Conservation (phyloP, 2,113 vertebrate species). For the Erythrolamprus reginae region DNA sequence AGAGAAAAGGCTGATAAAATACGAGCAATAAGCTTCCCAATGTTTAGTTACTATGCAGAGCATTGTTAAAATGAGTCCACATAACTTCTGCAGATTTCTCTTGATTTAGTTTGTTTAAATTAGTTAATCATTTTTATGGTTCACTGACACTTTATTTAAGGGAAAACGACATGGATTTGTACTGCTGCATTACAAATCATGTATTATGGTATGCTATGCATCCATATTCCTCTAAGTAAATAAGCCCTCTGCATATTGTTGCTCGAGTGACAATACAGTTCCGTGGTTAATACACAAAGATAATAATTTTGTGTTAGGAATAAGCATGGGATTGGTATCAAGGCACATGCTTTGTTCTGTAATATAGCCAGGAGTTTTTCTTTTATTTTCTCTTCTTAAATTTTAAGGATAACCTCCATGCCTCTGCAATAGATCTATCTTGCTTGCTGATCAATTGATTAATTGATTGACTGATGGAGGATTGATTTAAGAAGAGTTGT, state of each 20-base stretch:
- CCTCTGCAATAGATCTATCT: background rate
- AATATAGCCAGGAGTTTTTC: background rate
- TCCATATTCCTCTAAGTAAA: background rate
- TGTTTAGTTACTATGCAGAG: background rate
- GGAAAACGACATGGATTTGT: background rate
- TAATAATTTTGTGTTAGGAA: background rate
- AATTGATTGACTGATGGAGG: background rate
- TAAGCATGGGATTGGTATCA: background rate
- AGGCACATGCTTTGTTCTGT: background rate
- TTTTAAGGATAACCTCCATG: background rate
- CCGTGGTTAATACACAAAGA: background rate
- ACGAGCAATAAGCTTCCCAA: background rate
- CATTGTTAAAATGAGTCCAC: background rate
- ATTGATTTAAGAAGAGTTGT: background rate
- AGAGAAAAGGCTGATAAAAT: background rate
- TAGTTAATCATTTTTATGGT: background rate
- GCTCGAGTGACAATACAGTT: background rate
- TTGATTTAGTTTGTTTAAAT: background rate
- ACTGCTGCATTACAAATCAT: background rate
- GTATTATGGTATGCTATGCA: background rate
- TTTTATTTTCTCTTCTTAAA: background rate
- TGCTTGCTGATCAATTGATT: fast-evolving
- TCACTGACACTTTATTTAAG: background rate
- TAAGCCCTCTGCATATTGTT: background rate
- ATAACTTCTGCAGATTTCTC: background rate